These are phyloP conservation scores for Brassicogethes aeneus DNA, from an alignment of 2,888 invertebrate genomes.

Conservation along the genomic window DNA sequence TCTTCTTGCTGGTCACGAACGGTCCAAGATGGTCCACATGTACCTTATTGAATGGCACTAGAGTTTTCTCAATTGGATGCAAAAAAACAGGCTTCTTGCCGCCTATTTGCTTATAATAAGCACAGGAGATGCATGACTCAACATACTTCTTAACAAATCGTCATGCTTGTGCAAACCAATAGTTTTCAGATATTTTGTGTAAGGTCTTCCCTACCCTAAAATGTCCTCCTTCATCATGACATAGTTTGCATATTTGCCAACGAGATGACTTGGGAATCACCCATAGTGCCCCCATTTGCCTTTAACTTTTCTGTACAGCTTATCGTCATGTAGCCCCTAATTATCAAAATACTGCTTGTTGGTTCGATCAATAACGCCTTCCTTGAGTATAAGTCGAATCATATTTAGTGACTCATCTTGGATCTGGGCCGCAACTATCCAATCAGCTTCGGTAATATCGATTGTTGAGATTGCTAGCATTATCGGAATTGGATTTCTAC, in stretches of 20 bases:
- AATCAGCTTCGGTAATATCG: no score
- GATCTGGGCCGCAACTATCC: no score
- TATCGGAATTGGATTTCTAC: no score
- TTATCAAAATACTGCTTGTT: no score
- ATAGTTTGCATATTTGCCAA: no score
- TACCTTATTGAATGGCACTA: constrained; percentile 17
- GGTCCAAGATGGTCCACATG: constrained; percentile 21
- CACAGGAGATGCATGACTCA: constrained; percentile 23
- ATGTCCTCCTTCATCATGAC: constrained; percentile 35
- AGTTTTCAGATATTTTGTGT: constrained; percentile 21
- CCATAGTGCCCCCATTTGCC: constrained; percentile 19
- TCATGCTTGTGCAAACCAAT: constrained; percentile 19
- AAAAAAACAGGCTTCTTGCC: constrained; percentile 16
- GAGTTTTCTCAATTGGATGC: constrained; percentile 15
- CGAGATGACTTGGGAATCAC: constrained; percentile 21
- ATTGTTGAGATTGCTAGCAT: no score
- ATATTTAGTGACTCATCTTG: no score
- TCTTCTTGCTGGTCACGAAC: constrained; percentile 11
- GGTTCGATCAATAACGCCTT: no score
- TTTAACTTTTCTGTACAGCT: no score
- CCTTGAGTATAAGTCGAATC: no score
- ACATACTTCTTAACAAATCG: constrained; percentile 18
- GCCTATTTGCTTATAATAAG: constrained; percentile 22
- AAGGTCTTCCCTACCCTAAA: constrained; percentile 30
- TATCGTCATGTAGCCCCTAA: no score